Percentiles rank a stretch among this genome's conserved stretches.
Evolutionary conservation across 2,888 invertebrate species (phyloP).

Genomic region (Trichopoda pennipes): DNA sequence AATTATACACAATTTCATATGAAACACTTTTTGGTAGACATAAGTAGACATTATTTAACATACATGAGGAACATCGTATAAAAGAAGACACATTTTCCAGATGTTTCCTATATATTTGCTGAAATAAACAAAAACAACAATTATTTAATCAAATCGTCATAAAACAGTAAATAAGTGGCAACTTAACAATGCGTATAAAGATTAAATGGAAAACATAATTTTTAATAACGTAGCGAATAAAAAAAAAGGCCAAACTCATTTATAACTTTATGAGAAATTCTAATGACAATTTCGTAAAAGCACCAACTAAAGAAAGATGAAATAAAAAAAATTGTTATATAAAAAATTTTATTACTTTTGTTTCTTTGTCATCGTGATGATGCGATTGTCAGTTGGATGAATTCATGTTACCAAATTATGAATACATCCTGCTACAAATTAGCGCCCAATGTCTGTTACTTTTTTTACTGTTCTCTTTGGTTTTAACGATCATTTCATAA

Average conservation of each 20-base stretch:
- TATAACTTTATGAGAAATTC: conserved; percentile 62
- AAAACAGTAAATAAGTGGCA: conserved; percentile 34
- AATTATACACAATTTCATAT: too few species aligned
- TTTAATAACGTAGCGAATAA: conserved; percentile 26
- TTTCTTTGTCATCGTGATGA: neutral
- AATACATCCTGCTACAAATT: conserved; percentile 39
- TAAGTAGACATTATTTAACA: too few species aligned
- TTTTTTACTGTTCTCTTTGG: conserved; percentile 25
- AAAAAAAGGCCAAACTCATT: conserved; percentile 45
- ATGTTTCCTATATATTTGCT: conserved; percentile 38
- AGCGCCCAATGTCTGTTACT: conserved; percentile 48
- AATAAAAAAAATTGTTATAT: conserved; percentile 23
- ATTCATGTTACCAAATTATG: conserved; percentile 23
- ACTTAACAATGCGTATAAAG: conserved; percentile 27
- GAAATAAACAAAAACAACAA: neutral
- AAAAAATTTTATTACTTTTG: conserved; percentile 27
- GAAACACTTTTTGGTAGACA: too few species aligned
- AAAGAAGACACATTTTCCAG: conserved; percentile 12
- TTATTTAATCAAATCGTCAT: conserved; percentile 48
- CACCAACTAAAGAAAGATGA: conserved; percentile 26
- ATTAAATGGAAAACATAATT: conserved; percentile 10
- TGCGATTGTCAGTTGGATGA: conserved; percentile 1
- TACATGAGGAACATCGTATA: too few species aligned
- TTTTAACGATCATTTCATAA: conserved; percentile 61
- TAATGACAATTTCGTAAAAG: conserved; percentile 49